Percentiles rank a stretch among this genome's conserved stretches.
These are phyloP conservation scores for Muscicapa adusta DNA, from an alignment of 2,113 vertebrate genomes.

Conservation along the genomic window DNA sequence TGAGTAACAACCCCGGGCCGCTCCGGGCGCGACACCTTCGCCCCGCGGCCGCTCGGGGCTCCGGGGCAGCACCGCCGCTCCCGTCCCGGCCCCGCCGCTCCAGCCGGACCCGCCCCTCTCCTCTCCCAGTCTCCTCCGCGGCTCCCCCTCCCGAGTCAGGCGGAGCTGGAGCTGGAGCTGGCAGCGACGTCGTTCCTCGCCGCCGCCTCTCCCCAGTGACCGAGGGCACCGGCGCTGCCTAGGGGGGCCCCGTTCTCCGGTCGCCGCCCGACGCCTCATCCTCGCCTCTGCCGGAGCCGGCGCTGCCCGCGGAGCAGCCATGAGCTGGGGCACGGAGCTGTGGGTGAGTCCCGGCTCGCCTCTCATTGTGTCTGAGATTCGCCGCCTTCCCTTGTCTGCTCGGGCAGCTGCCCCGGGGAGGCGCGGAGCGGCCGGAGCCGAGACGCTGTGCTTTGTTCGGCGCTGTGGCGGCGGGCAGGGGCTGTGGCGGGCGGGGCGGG, in stretches of 20 bases:
- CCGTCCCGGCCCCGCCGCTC: background rate
- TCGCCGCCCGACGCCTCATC: background rate
- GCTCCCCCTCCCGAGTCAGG: background rate
- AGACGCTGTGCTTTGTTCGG: too few species aligned
- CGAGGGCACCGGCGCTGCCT: background rate
- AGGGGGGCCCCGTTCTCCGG: background rate
- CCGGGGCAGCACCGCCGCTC: background rate
- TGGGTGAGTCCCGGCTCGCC: constrained; percentile 69
- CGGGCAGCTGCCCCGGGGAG: background rate
- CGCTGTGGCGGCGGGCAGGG: too few species aligned
- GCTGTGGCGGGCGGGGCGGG: too few species aligned
- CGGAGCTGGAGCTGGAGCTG: background rate
- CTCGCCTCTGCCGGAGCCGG: background rate
- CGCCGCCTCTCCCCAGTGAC: background rate
- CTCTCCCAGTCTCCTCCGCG: constrained; percentile 57
- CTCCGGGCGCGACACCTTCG: background rate
- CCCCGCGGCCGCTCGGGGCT: background rate
- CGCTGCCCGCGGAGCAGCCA: constrained; percentile 50
- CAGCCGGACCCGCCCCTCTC: constrained; percentile 30
- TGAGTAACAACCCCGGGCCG: background rate
- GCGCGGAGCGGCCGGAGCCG: background rate
- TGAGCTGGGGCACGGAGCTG: constrained; percentile 81
- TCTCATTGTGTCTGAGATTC: constrained; percentile 60
- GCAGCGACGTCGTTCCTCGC: background rate
- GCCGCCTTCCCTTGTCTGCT: background rate